Evolutionary conservation across 2,797 vertebrate genomes (phyloP).

Genomic region (Peromyscus eremicus): DNA sequence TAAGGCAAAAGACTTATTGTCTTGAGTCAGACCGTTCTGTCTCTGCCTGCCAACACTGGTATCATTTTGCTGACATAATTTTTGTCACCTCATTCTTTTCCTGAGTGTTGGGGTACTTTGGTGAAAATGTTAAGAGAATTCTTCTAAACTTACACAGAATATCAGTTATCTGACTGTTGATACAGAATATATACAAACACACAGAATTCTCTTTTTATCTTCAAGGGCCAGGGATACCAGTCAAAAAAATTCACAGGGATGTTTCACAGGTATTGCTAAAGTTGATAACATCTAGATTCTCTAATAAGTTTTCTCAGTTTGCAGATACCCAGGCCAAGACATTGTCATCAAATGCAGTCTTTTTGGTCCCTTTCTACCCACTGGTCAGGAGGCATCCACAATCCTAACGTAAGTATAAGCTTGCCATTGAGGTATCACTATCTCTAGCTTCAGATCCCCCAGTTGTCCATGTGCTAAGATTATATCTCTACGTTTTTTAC

Average conservation of each 20-base stretch:
- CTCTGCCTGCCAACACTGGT: neutral
- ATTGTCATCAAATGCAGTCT: neutral
- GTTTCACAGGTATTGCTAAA: neutral
- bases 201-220: constrained; percentile 9
- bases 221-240: neutral
- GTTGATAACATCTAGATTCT: neutral
- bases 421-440: neutral
- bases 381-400: neutral
- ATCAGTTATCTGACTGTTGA: neutral
- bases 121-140: neutral
- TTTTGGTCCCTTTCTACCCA: neutral
- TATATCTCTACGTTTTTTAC: neutral
- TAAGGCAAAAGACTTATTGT: neutral
- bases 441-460: neutral
- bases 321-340: neutral
- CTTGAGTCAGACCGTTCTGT: neutral
- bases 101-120: neutral
- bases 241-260: neutral
- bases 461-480: neutral
- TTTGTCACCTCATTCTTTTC: neutral
- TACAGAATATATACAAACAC: neutral
- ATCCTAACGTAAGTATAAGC: neutral
- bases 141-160: neutral
- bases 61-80: neutral
- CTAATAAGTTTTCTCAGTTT: neutral